These are phyloP conservation scores for Gorsachius goisagi DNA, from an alignment of 2,113 vertebrate genomes.

Conservation along the genomic window DNA sequence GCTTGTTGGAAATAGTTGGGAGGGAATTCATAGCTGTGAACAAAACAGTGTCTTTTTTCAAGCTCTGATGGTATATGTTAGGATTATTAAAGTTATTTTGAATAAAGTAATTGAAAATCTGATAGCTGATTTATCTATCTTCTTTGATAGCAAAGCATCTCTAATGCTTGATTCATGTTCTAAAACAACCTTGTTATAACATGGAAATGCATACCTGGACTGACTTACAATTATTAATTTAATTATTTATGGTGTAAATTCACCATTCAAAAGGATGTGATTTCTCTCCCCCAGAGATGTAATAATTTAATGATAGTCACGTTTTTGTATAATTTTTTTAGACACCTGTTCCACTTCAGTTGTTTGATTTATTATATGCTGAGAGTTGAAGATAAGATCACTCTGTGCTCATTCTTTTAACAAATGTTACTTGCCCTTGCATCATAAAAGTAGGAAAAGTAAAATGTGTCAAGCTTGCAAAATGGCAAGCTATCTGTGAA, in stretches of 20 bases:
- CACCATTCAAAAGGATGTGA: neutral
- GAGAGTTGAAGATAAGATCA: neutral
- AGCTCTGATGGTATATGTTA: neutral
- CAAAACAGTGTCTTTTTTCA: neutral
- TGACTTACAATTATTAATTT: neutral
- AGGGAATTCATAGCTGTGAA: neutral
- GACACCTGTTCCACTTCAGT: neutral
- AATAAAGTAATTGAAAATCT: neutral
- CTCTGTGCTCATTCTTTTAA: neutral
- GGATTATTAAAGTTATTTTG: neutral
- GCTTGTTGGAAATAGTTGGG: neutral
- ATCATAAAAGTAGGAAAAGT: neutral
- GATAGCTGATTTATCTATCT: neutral
- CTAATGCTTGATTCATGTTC: neutral
- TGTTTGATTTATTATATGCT: neutral
- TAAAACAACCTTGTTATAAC: neutral
- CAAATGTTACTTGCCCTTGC: neutral
- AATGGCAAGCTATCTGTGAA: neutral
- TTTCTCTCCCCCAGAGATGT: neutral
- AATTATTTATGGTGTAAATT: neutral
- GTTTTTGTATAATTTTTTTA: neutral
- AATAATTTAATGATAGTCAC: neutral
- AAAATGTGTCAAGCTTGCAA: neutral
- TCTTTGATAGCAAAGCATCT: neutral
- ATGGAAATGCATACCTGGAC: rapidly evolving